A percentile compares a stretch with the other conserved stretches of the same genome.
These are phyloP conservation scores for Cenopis cana DNA, from an alignment of 2,888 invertebrate species.

Conservation along the genomic window DNA sequence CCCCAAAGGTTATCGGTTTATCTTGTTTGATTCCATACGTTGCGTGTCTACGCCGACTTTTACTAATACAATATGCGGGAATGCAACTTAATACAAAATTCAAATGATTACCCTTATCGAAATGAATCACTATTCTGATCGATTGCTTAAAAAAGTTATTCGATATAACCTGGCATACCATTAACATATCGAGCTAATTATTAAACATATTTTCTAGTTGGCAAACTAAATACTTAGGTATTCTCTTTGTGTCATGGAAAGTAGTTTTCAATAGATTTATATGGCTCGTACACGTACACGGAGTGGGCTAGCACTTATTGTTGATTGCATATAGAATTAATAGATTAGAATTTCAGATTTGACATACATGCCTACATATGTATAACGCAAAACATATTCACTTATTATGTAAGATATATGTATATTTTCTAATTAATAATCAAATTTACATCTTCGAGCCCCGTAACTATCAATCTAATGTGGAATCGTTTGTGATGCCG, in stretches of 20 bases:
- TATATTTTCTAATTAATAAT: conserved; percentile 2
- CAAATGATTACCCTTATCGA: conserved; percentile 12
- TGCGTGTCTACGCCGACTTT: conserved; percentile 38
- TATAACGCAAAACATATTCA: too few species aligned
- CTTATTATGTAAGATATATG: too few species aligned
- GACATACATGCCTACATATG: not conserved
- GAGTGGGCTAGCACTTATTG: conserved; percentile 6
- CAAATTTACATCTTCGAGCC: conserved; percentile 18
- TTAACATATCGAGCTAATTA: conserved; percentile 1
- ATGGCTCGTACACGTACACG: not conserved
- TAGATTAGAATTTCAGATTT: not conserved
- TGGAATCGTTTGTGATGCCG: not conserved
- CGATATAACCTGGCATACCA: not conserved
- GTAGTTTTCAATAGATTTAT: conserved; percentile 21
- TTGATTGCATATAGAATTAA: not conserved
- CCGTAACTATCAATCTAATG: conserved; percentile 12
- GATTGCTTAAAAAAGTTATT: not conserved
- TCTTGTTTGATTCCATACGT: conserved; percentile 42
- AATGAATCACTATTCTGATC: conserved; percentile 10
- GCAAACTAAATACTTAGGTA: conserved; percentile 9
- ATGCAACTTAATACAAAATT: conserved; percentile 18
- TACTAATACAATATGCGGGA: conserved; percentile 35
- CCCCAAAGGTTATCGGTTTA: conserved; percentile 43
- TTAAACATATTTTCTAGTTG: conserved; percentile 1
- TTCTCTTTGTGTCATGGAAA: conserved; percentile 35